phyloP scores from a whole-genome alignment of 2,888 invertebrate species.

The Limnephilus lunatus region DNA sequence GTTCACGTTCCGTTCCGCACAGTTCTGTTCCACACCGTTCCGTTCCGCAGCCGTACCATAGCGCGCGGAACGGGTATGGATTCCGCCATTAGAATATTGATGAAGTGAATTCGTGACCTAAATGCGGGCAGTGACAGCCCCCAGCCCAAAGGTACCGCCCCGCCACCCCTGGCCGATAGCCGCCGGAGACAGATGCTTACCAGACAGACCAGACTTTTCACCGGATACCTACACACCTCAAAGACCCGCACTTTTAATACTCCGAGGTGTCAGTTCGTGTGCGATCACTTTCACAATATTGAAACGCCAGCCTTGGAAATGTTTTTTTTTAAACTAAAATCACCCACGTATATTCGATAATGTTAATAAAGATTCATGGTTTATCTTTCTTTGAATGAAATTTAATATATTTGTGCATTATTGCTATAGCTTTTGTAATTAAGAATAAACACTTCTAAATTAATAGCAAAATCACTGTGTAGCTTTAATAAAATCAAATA shows the following conservation, averaged over 20 bases:
- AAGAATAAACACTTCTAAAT: no score
- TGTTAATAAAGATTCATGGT: no score
- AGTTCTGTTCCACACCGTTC: neutral
- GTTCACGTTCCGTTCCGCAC: slow-evolving; percentile 4
- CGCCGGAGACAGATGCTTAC: slow-evolving; percentile 30
- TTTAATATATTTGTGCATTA: no score
- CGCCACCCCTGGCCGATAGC: neutral
- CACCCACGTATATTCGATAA: no score
- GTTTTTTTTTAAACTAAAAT: no score
- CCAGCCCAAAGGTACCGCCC: neutral
- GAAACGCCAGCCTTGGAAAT: neutral
- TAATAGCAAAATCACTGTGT: no score
- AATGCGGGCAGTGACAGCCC: slow-evolving; percentile 55
- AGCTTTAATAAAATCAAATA: no score
- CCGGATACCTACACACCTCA: neutral
- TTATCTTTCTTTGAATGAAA: no score
- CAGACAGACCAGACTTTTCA: slow-evolving; percentile 6
- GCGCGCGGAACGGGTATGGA: slow-evolving; percentile 32
- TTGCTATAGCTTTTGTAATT: no score
- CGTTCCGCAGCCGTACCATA: neutral
- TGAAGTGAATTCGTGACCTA: slow-evolving; percentile 65
- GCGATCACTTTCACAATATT: neutral
- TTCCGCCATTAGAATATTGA: slow-evolving; percentile 65
- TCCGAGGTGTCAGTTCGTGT: neutral
- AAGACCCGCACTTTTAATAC: slow-evolving; percentile 8